Percentiles rank a stretch among this genome's conserved stretches.
phyloP scores from a whole-genome alignment of 2,797 vertebrate genomes.

The Channallabes apus region DNA sequence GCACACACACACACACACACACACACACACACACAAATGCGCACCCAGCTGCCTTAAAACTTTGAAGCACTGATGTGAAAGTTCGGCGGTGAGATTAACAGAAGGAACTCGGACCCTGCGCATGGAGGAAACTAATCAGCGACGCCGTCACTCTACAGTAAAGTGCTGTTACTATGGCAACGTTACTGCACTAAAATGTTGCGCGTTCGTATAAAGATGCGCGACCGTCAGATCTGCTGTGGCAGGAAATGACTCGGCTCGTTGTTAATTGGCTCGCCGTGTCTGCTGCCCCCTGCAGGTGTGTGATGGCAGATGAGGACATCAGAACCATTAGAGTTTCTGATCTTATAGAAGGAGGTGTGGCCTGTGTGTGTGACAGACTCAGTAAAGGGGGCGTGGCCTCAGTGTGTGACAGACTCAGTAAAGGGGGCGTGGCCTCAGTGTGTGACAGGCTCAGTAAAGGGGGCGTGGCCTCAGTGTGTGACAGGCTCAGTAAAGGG shows the following conservation, averaged over 20 bases:
- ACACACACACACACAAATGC: not conserved
- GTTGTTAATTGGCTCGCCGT: not conserved
- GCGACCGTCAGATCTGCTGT: not conserved
- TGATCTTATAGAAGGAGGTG: not conserved
- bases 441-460: too few relatives aligned
- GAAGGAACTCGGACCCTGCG: not conserved
- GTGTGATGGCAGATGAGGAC: constrained; percentile 47
- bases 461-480: too few relatives aligned
- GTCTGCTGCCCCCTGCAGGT: not conserved
- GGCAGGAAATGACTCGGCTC: not conserved
- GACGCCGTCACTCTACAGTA: not conserved
- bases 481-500: too few relatives aligned
- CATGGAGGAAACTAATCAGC: not conserved
- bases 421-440: too few relatives aligned
- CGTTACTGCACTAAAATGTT: not conserved
- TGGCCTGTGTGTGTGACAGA: not conserved
- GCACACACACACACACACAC: not conserved
- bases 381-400: too few relatives aligned
- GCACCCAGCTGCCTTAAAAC: not conserved
- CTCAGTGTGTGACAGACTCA: too few relatives aligned
- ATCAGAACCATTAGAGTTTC: constrained; percentile 31
- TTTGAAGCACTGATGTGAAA: not conserved
- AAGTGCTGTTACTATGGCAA: not conserved
- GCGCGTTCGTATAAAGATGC: not conserved
- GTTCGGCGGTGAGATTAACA: not conserved